Conservation (phyloP, 2,888 invertebrate species). For the Trilocha varians region DNA sequence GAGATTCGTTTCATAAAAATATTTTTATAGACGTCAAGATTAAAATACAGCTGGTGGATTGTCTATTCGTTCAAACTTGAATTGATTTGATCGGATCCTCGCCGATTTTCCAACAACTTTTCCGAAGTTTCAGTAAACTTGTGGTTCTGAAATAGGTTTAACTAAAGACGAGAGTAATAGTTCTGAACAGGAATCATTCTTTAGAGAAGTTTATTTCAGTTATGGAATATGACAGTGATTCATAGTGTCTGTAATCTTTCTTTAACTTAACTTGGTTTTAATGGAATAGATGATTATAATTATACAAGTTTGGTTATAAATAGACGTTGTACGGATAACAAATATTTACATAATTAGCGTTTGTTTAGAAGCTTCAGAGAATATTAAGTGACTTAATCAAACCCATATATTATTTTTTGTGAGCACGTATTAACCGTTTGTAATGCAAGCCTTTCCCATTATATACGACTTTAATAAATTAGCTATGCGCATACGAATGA, state of each 20-base stretch:
- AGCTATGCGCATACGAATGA: conserved; percentile 38
- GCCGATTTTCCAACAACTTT: conserved; percentile 41
- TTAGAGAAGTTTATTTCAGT: conserved; percentile 34
- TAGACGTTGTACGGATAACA: too few relatives aligned
- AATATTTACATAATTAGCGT: too few relatives aligned
- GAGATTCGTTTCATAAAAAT: conserved; percentile 21
- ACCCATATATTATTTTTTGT: conserved; percentile 4
- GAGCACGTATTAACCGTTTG: conserved; percentile 18
- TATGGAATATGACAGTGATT: conserved; percentile 52
- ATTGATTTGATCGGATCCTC: conserved; percentile 59
- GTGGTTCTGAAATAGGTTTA: conserved; percentile 54
- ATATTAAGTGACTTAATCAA: too few relatives aligned
- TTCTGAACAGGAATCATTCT: conserved; percentile 51
- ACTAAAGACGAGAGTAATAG: conserved; percentile 51
- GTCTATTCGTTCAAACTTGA: conserved; percentile 53
- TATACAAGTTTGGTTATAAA: too few relatives aligned
- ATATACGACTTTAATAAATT: conserved; percentile 29
- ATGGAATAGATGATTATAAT: too few relatives aligned
- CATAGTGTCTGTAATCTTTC: conserved; percentile 35
- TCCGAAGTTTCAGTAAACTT: conserved; percentile 47
- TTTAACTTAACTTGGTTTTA: too few relatives aligned
- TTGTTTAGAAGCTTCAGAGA: too few relatives aligned
- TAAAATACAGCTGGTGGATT: conserved; percentile 42
- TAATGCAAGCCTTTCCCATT: conserved; percentile 21
- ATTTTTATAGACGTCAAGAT: conserved; percentile 31